Evolutionary conservation across 2,888 invertebrate species (phyloP), one percentile per base, ranked within the genome.

Genomic region (Drosophila seclusa): DNA sequence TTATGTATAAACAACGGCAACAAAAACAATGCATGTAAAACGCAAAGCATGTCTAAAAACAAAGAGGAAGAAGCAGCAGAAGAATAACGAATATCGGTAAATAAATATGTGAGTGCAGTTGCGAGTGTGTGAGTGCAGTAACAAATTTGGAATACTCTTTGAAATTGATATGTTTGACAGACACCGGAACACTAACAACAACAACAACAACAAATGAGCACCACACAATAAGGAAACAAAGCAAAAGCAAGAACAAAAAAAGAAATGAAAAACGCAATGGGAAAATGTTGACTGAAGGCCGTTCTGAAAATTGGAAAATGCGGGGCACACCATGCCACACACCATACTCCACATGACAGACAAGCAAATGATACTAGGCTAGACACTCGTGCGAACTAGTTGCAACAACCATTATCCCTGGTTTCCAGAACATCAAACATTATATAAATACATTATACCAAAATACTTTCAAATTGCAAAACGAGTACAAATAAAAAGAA

Each of bases 81-180:
- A 29, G n/a, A 24, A 53, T 32, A n/a, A 74, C 58, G 68, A 74
- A 63, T 68, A 54, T 57, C 31, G 38, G 45, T 54, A 45, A 49
- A 21, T 38, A 50, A 18, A 53, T 27, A 27, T 27, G 50, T 31
- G 53, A 24, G 64, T 63, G 45, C 34, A 53, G 40, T 36, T 8
- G 21, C 55, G 48, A 34, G 55, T 8, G 62, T 40, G 61, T 55
- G 62, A 31, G 62, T 55, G 8, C 57, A 40, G 49, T 31, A 24
- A 29, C 16, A 62, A 54, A 31, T 55, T 62, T 52, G 34, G 49
- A 60, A 27, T 36, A 40, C 50, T 49, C 57, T 55, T 69, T 73
- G 86, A 90, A 86, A 90, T 89, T 83, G 89, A 86, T 90, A 83
- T 83, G 78, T 90, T 90, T 90, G 90, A 80, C 90, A 90, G 84